Percentiles rank a stretch among this genome's conserved stretches.
These are phyloP conservation scores for Zaprionus lachaisei DNA, from an alignment of 1,140 invertebrate species.

Conservation along the genomic window DNA sequence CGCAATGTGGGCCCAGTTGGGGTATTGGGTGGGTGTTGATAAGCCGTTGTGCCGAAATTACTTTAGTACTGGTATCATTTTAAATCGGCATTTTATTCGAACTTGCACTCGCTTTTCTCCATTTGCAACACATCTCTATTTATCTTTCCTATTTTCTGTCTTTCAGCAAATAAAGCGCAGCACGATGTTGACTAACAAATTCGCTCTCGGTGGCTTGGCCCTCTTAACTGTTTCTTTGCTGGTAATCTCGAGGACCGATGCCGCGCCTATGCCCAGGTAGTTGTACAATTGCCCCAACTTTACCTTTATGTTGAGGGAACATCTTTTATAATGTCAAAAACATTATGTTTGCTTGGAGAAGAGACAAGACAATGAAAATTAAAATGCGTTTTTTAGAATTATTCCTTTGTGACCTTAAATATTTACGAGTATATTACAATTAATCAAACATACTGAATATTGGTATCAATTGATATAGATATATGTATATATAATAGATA, in stretches of 20 bases:
- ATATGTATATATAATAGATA: too few species aligned
- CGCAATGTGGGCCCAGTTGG: background rate
- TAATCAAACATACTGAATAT: too few species aligned
- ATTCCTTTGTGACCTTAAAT: too few species aligned
- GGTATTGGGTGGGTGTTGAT: background rate
- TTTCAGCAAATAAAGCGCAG: constrained; percentile 54
- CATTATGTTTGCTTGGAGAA: too few species aligned
- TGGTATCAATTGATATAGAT: too few species aligned
- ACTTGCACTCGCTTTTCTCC: background rate
- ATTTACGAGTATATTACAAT: too few species aligned
- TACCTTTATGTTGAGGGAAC: too few species aligned
- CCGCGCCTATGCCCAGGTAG: constrained; percentile 84
- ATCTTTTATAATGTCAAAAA: too few species aligned
- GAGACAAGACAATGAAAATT: too few species aligned
- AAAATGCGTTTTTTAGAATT: too few species aligned
- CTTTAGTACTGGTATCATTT: constrained; percentile 4
- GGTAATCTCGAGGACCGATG: constrained; percentile 71
- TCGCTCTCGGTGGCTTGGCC: constrained; percentile 59
- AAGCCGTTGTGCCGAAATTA: constrained; percentile 13
- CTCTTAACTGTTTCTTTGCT: constrained; percentile 65
- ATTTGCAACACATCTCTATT: background rate
- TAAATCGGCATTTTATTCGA: background rate
- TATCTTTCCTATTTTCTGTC: background rate
- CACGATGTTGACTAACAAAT: constrained; percentile 77
- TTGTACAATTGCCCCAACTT: constrained; percentile 58